phyloP scores from a whole-genome alignment of 2,113 vertebrate species.

The Thermophis baileyi region DNA sequence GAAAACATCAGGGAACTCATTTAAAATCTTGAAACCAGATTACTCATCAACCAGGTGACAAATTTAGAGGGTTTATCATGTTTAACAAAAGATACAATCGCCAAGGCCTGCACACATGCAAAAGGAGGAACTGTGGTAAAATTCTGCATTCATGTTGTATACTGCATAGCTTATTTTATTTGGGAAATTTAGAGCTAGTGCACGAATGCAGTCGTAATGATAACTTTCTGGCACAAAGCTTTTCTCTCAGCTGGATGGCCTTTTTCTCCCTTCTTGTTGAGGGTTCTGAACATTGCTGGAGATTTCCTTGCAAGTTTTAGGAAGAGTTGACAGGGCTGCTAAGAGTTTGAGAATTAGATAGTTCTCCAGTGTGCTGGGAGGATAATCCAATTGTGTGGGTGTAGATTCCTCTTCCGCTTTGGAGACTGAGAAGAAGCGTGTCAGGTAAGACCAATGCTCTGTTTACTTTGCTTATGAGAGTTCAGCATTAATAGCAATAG shows the following conservation, averaged over 20 bases:
- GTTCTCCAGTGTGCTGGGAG: no score
- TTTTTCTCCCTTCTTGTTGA: neutral
- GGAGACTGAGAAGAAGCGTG: no score
- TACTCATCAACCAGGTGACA: constrained; percentile 30
- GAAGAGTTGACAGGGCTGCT: neutral
- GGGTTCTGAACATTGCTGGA: neutral
- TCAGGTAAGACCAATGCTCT: no score
- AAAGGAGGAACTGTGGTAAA: accelerated
- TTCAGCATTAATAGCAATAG: neutral
- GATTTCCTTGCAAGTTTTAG: neutral
- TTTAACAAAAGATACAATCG: constrained; percentile 13
- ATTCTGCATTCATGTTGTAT: neutral
- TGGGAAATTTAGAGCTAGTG: neutral
- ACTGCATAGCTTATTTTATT: neutral
- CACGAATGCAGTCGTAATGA: neutral
- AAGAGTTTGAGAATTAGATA: no score
- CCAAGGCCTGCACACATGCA: neutral
- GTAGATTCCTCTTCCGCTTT: no score
- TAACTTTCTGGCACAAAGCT: neutral
- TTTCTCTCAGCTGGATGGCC: no score
- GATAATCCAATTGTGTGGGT: no score
- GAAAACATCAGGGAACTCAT: constrained; percentile 28
- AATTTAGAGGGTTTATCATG: neutral
- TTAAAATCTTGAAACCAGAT: constrained; percentile 38
- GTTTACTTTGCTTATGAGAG: neutral